These are phyloP conservation scores for Condylura cristata DNA, from an alignment of 2,113 vertebrate species.

Conservation along the genomic window DNA sequence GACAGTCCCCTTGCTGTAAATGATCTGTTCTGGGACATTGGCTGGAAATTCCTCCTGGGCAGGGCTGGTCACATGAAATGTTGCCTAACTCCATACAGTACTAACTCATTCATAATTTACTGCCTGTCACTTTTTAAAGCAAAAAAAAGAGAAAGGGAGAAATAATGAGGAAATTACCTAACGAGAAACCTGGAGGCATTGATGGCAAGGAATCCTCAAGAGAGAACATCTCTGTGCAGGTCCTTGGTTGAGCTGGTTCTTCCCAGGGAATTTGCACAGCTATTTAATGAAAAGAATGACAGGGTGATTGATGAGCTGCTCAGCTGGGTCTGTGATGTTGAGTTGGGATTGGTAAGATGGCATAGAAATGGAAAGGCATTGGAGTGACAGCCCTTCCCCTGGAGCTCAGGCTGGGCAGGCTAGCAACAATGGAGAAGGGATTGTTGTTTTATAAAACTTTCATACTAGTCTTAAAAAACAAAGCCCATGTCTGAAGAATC, in stretches of 20 bases:
- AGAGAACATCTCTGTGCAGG: background rate
- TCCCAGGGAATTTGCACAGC: background rate
- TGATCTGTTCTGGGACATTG: background rate
- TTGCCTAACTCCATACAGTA: slow-evolving; percentile 36
- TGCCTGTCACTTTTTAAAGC: slow-evolving; percentile 40
- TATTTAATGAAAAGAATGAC: background rate
- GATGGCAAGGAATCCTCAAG: background rate
- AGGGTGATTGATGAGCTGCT: background rate
- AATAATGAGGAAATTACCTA: background rate
- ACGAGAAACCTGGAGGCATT: background rate
- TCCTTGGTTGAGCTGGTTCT: background rate
- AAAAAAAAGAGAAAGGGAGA: slow-evolving; percentile 24
- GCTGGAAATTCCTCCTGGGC: background rate
- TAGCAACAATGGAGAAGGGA: background rate
- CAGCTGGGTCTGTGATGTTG: background rate
- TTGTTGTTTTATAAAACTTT: background rate
- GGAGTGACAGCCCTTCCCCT: background rate
- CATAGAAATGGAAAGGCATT: background rate
- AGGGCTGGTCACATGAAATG: slow-evolving; percentile 9
- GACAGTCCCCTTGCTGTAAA: background rate
- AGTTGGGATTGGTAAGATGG: background rate
- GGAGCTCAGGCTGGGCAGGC: background rate
- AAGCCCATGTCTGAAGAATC: background rate
- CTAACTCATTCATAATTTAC: slow-evolving; percentile 61
- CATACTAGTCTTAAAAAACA: background rate